These are phyloP conservation scores for Sycobia sp. DNA, from an alignment of 1,140 invertebrate genomes.

Conservation along the genomic window DNA sequence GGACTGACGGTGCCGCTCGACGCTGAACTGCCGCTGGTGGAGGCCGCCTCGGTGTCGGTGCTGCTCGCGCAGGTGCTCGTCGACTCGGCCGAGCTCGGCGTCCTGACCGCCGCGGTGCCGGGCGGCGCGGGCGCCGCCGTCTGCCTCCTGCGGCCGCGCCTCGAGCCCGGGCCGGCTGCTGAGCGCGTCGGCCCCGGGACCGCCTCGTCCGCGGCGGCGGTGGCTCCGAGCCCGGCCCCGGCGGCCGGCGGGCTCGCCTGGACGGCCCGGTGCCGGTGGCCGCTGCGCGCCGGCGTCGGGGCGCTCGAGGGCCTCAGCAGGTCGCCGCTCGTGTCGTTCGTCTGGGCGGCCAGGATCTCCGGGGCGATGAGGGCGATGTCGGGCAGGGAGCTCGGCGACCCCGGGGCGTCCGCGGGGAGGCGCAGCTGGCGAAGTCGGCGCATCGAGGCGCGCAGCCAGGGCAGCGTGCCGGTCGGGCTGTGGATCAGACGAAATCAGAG, in stretches of 20 bases:
- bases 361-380: slow-evolving; percentile 58
- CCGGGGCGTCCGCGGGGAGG: slow-evolving; percentile 41
- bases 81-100: slow-evolving; percentile 9
- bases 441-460: slow-evolving; percentile 59
- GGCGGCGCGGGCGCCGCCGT: not conserved
- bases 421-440: slow-evolving; percentile 54
- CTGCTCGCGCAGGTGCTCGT: slow-evolving; percentile 15
- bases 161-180: not conserved
- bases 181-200: not conserved
- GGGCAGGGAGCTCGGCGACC: slow-evolving; percentile 47
- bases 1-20: slow-evolving; percentile 25
- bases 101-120: too few relatives aligned
- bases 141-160: slow-evolving; percentile 14
- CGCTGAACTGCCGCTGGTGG: slow-evolving; percentile 1
- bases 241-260: too few relatives aligned
- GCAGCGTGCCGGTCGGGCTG: slow-evolving; percentile 34
- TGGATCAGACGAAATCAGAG: too few relatives aligned
- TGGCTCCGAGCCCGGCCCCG: not conserved
- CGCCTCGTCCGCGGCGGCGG: not conserved
- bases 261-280: too few relatives aligned
- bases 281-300: slow-evolving; percentile 42
- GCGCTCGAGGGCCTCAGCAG: slow-evolving; percentile 52
- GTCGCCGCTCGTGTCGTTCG: slow-evolving; percentile 47
- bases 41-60: not conserved
- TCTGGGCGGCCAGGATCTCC: slow-evolving; percentile 56